Percentiles rank a stretch among this genome's conserved stretches.
Conservation (phyloP, 2,888 invertebrate genomes). For the Encarsia formosa region DNA sequence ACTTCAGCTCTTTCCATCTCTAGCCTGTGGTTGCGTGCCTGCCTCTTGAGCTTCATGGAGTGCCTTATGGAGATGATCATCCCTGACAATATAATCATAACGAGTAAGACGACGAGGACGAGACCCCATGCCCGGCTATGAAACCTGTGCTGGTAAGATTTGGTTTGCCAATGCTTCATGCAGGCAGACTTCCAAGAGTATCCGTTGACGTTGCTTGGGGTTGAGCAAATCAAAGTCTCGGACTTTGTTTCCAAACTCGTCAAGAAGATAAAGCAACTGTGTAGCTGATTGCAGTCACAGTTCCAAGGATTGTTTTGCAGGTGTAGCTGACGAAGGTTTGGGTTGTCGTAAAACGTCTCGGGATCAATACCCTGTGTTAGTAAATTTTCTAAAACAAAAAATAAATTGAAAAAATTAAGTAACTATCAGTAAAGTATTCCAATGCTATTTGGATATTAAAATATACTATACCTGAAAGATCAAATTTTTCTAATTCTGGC, state of each 20-base stretch:
- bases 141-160: constrained; percentile 12
- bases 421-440: too few species aligned
- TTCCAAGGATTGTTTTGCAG: constrained; percentile 73
- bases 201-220: constrained; percentile 61
- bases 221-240: constrained; percentile 60
- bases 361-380: constrained; percentile 62
- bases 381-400: constrained; percentile 57
- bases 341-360: constrained; percentile 60
- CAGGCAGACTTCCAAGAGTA: constrained; percentile 69
- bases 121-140: constrained; percentile 39
- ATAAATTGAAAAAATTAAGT: too few species aligned
- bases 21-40: constrained; percentile 54
- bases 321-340: constrained; percentile 58
- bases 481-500: constrained; percentile 59
- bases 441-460: too few species aligned
- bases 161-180: constrained; percentile 55
- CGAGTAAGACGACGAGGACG: constrained; percentile 37
- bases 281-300: constrained; percentile 62
- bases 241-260: constrained; percentile 58
- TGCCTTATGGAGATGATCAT: constrained; percentile 57
- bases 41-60: constrained; percentile 56
- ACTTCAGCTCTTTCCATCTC: constrained; percentile 59
- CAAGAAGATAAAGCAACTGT: constrained; percentile 61
- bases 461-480: constrained; percentile 54
- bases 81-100: constrained; percentile 55